phyloP scores from a whole-genome alignment of 92 coral and sea anemone genomes.

The Phenganax marumi region DNA sequence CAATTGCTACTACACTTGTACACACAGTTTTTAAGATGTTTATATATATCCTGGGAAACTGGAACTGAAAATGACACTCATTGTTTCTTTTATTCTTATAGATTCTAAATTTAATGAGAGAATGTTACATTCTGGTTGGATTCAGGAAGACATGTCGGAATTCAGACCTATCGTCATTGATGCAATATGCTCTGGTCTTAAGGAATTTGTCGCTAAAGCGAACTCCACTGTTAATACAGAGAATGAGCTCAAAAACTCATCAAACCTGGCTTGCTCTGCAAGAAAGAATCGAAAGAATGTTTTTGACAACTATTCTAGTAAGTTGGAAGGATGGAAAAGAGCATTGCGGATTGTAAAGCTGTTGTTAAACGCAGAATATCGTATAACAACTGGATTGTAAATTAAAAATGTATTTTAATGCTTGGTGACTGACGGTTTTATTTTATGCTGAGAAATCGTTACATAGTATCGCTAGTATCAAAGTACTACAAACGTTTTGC shows the following conservation, averaged over 20 bases:
- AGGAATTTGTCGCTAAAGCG: constrained; percentile 60
- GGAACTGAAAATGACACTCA: no score
- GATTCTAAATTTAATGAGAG: constrained; percentile 42
- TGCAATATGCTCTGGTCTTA: constrained; percentile 69
- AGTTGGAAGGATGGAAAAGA: constrained; percentile 80
- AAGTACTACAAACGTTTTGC: no score
- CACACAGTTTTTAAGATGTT: no score
- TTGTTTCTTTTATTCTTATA: constrained; percentile 36
- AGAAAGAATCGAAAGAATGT: constrained; percentile 26
- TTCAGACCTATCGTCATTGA: constrained; percentile 69
- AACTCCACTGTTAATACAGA: constrained; percentile 51
- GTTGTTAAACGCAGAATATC: constrained; percentile 71
- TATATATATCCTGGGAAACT: no score
- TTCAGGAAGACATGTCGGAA: constrained; percentile 14
- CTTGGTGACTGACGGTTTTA: no score
- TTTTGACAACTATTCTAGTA: constrained; percentile 76
- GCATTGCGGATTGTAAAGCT: constrained; percentile 75
- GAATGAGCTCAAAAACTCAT: neutral
- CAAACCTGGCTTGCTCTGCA: neutral
- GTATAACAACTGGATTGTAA: constrained; percentile 65
- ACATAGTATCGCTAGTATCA: no score
- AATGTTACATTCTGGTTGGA: neutral
- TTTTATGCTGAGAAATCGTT: no score
- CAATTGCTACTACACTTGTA: no score
- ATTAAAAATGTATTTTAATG: neutral